These are phyloP conservation scores for Drosophila repleta DNA, from an alignment of 1,140 invertebrate genomes.

Conservation along the genomic window DNA sequence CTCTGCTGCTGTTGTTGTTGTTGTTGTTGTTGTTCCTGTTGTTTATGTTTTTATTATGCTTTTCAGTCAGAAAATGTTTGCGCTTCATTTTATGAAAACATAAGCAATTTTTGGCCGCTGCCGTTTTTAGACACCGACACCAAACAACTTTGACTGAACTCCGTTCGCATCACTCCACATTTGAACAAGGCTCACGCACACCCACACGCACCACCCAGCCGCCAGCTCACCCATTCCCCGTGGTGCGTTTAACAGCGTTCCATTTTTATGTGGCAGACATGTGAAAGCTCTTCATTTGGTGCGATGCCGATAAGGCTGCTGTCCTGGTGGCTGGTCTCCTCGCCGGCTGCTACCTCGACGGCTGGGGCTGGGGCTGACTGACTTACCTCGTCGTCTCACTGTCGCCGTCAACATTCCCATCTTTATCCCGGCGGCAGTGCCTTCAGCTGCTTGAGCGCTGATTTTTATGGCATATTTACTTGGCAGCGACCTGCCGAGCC, in stretches of 20 bases:
- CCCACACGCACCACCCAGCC: not conserved
- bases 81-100: slow-evolving; percentile 81
- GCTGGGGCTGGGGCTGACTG: slow-evolving; percentile 44
- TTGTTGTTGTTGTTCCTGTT: slow-evolving; percentile 36
- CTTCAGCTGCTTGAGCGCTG: slow-evolving; percentile 68
- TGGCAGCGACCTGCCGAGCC: slow-evolving; percentile 25
- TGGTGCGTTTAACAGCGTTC: slow-evolving; percentile 78
- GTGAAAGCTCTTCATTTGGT: slow-evolving; percentile 78
- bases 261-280: slow-evolving; percentile 79
- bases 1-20: not conserved
- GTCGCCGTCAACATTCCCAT: slow-evolving; percentile 42
- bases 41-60: slow-evolving; percentile 72
- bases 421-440: slow-evolving; percentile 39
- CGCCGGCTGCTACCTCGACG: slow-evolving; percentile 13
- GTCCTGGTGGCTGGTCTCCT: slow-evolving; percentile 4
- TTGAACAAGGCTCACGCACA: not conserved
- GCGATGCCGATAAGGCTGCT: slow-evolving; percentile 31
- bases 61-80: slow-evolving; percentile 79
- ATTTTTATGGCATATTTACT: slow-evolving; percentile 77
- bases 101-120: slow-evolving; percentile 71
- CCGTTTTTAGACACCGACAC: slow-evolving; percentile 70
- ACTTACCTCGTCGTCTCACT: slow-evolving; percentile 48
- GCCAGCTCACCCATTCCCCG: slow-evolving; percentile 51
- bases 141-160: slow-evolving; percentile 53
- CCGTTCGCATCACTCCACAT: slow-evolving; percentile 5